These are phyloP conservation scores for Callyntrura sp. DNA, from an alignment of 2,888 invertebrate species.

Conservation along the genomic window DNA sequence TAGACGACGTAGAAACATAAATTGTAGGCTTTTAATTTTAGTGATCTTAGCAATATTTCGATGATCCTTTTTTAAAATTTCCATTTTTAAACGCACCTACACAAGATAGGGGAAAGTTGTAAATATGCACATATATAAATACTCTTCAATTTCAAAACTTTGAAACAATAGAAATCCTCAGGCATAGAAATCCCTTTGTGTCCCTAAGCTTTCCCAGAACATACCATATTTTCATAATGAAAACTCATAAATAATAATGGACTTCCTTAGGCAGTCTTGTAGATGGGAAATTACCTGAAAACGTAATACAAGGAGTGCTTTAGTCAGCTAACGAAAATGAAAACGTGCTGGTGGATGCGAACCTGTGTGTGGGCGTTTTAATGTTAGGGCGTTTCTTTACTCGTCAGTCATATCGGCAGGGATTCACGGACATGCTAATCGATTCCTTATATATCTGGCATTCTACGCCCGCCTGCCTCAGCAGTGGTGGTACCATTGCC, in stretches of 20 bases:
- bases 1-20: too few relatives aligned
- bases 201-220: constrained; percentile 7
- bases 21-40: too few relatives aligned
- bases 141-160: background rate
- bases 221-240: constrained; percentile 10
- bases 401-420: constrained; percentile 54
- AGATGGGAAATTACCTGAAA: constrained; percentile 25
- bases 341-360: constrained; percentile 53
- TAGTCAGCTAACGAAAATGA: constrained; percentile 6
- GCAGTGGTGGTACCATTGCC: background rate
- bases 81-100: too few relatives aligned
- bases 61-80: too few relatives aligned
- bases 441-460: constrained; percentile 60
- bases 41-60: too few relatives aligned
- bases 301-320: constrained; percentile 39
- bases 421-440: constrained; percentile 76
- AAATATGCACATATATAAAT: too few relatives aligned
- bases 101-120: too few relatives aligned
- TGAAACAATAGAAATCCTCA: background rate
- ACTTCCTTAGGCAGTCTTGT: background rate
- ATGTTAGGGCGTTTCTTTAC: constrained; percentile 78
- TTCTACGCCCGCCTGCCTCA: constrained; percentile 35
- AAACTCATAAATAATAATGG: constrained; percentile 25
- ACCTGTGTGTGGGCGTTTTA: constrained; percentile 72
- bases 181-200: constrained; percentile 15